These are phyloP conservation scores for Metalampra italica DNA, from an alignment of 2,888 invertebrate genomes.

Conservation along the genomic window DNA sequence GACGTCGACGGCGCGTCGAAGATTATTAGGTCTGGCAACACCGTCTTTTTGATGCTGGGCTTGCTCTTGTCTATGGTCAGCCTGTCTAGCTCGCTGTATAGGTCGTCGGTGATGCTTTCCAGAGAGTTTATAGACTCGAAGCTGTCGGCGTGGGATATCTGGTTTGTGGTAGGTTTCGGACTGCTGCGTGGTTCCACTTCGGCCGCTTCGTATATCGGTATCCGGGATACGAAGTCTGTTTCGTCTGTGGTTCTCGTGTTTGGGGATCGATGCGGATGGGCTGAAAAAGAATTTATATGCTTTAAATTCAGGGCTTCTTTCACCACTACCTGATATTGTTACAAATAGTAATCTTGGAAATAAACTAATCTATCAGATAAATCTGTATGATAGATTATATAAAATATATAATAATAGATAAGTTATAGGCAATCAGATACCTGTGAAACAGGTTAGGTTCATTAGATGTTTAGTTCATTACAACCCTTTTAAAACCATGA, in stretches of 20 bases:
- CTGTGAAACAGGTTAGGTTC: too few relatives aligned
- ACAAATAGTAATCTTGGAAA: too few relatives aligned
- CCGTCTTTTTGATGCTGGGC: conserved; percentile 43
- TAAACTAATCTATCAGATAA: too few relatives aligned
- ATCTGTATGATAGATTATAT: too few relatives aligned
- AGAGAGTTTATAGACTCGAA: conserved; percentile 60
- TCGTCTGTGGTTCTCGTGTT: conserved; percentile 29
- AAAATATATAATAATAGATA: too few relatives aligned
- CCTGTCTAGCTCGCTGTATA: conserved; percentile 59
- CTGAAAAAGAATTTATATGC: too few relatives aligned
- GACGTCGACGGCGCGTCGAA: conserved; percentile 66
- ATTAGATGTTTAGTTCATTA: too few relatives aligned
- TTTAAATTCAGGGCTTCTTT: too few relatives aligned
- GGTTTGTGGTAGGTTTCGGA: neutral
- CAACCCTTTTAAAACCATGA: too few relatives aligned
- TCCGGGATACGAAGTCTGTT: conserved; percentile 56
- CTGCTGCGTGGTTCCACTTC: conserved; percentile 46
- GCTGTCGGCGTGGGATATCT: conserved; percentile 32
- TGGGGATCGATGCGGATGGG: conserved; percentile 2
- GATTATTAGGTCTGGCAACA: conserved; percentile 62
- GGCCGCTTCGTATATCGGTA: conserved; percentile 63
- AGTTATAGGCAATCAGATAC: too few relatives aligned
- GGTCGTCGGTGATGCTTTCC: conserved; percentile 58
- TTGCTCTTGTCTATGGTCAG: conserved; percentile 44
- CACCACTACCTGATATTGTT: too few relatives aligned